Evolutionary conservation across 2,888 invertebrate species (phyloP).

Genomic region (Catonia carolina): DNA sequence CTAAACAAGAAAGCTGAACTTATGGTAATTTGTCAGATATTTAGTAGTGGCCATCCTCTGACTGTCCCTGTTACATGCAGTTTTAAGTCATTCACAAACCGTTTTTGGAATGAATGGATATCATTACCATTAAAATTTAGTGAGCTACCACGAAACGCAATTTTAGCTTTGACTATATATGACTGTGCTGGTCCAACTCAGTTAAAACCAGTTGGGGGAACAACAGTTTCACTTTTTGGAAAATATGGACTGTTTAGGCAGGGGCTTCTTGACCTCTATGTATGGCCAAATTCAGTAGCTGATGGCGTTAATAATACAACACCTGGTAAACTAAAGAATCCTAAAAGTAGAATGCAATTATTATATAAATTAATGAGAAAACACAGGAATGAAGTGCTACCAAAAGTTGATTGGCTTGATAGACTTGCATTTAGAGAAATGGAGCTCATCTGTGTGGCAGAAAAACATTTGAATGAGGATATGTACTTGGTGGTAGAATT

Average conservation of each 20-base stretch:
- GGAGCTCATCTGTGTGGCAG: not conserved
- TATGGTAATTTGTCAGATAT: slow-evolving; percentile 79
- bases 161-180: slow-evolving; percentile 80
- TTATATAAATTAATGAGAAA: not conserved
- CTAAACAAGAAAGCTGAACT: slow-evolving; percentile 67
- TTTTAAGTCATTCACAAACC: slow-evolving; percentile 87
- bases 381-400: not conserved
- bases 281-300: slow-evolving; percentile 72
- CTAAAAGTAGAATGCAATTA: not conserved
- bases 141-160: slow-evolving; percentile 82
- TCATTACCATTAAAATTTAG: slow-evolving; percentile 82
- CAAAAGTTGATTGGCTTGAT: slow-evolving; percentile 6
- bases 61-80: slow-evolving; percentile 82
- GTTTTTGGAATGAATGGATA: slow-evolving; percentile 99
- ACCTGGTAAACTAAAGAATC: slow-evolving; percentile 66
- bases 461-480: not conserved
- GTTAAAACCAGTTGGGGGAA: slow-evolving; percentile 81
- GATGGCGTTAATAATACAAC: slow-evolving; percentile 71
- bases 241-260: slow-evolving; percentile 88
- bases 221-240: slow-evolving; percentile 86
- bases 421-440: slow-evolving; percentile 1
- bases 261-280: slow-evolving; percentile 40
- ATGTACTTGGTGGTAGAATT: slow-evolving; percentile 7
- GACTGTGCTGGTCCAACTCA: slow-evolving; percentile 85
- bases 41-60: slow-evolving; percentile 70